Evolutionary conservation across 2,113 vertebrate genomes (phyloP).

Genomic region (Pseudorhombus dupliciocellatus): DNA sequence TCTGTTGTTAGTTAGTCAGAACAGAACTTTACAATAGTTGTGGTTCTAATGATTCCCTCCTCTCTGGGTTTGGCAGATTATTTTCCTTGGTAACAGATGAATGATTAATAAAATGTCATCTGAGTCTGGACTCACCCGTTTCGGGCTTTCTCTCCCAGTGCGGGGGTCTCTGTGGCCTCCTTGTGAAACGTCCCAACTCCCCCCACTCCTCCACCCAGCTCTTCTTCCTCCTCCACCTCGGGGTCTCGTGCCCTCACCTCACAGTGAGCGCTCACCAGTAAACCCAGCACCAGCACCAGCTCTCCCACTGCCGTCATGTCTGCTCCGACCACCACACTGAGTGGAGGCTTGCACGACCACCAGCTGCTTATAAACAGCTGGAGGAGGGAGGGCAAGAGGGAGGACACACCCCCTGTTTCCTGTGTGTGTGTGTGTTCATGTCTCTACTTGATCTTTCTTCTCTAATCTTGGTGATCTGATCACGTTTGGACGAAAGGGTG

Average conservation of each 20-base stretch:
- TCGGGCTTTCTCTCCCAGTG: constrained; percentile 13
- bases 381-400: background rate
- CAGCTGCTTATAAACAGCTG: constrained; percentile 44
- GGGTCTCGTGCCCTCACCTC: constrained; percentile 75
- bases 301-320: constrained; percentile 61
- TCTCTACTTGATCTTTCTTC: background rate
- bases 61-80: too few species aligned
- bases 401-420: constrained; percentile 33
- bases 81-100: too few species aligned
- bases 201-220: constrained; percentile 2
- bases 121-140: constrained; percentile 66
- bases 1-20: too few species aligned
- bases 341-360: constrained; percentile 13
- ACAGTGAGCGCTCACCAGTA: constrained; percentile 72
- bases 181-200: background rate
- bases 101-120: too few species aligned
- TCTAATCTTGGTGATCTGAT: background rate
- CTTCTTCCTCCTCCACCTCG: constrained; percentile 63
- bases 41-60: too few species aligned
- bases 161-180: background rate
- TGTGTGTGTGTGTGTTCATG: background rate
- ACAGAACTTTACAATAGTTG: too few species aligned
- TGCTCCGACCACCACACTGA: constrained; percentile 11
- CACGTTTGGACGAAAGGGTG: too few species aligned
- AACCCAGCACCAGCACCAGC: constrained; percentile 69